Conservation (phyloP, 2,113 vertebrate species). For the Strigops habroptila region DNA sequence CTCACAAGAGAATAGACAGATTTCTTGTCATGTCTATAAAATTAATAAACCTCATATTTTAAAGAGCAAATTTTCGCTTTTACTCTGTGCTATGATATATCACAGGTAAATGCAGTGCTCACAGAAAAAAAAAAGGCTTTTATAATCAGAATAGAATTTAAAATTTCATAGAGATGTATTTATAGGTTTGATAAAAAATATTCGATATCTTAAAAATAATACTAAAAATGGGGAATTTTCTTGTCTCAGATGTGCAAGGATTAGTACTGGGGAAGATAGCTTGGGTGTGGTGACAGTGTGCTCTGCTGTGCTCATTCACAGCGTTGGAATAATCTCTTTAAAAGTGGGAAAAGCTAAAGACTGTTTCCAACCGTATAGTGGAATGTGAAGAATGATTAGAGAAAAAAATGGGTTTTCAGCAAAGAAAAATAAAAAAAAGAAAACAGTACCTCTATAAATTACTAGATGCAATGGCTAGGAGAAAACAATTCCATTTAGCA, state of each 20-base stretch:
- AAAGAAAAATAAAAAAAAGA: neutral
- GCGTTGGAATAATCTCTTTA: neutral
- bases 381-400: neutral
- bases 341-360: neutral
- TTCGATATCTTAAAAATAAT: neutral
- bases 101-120: neutral
- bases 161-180: neutral
- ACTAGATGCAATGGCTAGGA: neutral
- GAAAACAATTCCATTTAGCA: neutral
- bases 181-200: neutral
- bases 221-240: neutral
- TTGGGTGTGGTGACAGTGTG: neutral
- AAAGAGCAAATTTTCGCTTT: neutral
- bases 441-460: neutral
- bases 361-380: neutral
- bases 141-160: neutral
- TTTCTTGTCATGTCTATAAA: neutral
- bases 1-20: neutral
- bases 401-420: fast-evolving
- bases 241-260: neutral
- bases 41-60: neutral
- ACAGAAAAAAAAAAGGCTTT: neutral
- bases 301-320: neutral
- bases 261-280: neutral
- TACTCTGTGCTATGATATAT: neutral